Percentiles rank a stretch among this genome's conserved stretches.
These are phyloP conservation scores for Australoheros facetus DNA, from an alignment of 2,797 vertebrate genomes.

Conservation along the genomic window DNA sequence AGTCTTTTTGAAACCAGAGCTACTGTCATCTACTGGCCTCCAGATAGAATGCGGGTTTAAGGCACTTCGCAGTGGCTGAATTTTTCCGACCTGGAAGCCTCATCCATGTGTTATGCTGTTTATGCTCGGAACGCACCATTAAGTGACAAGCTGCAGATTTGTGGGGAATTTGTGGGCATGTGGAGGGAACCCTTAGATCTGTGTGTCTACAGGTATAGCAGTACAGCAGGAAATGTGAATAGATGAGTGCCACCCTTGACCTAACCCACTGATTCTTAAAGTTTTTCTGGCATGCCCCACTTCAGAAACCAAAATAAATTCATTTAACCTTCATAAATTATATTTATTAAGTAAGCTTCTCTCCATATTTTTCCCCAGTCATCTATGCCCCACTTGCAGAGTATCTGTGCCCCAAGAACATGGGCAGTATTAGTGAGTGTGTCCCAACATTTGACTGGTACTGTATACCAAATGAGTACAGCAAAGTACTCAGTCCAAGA, in stretches of 20 bases:
- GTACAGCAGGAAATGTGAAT: not conserved
- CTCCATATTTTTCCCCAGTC: not conserved
- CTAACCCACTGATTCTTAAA: not conserved
- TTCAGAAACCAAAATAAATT: not conserved
- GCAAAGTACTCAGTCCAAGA: not conserved
- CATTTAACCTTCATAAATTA: not conserved
- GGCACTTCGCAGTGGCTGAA: not conserved
- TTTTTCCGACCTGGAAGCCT: not conserved
- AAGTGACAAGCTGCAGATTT: not conserved
- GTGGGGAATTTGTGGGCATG: not conserved
- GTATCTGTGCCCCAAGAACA: not conserved
- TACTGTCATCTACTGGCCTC: not conserved
- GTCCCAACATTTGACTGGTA: too few species aligned
- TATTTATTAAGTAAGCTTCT: not conserved
- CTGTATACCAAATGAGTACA: not conserved
- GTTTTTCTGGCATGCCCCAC: not conserved
- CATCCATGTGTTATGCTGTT: not conserved
- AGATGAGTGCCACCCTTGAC: not conserved
- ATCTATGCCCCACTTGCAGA: not conserved
- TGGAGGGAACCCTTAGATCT: not conserved
- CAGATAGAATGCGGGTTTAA: not conserved
- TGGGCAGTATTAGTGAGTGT: too few species aligned
- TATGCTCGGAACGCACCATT: not conserved
- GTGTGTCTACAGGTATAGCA: not conserved
- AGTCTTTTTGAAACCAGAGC: not conserved